Evolutionary conservation across 1,140 invertebrate species (phyloP), one percentile per base, ranked within the genome.

Genomic region (Helicoverpa armigera): DNA sequence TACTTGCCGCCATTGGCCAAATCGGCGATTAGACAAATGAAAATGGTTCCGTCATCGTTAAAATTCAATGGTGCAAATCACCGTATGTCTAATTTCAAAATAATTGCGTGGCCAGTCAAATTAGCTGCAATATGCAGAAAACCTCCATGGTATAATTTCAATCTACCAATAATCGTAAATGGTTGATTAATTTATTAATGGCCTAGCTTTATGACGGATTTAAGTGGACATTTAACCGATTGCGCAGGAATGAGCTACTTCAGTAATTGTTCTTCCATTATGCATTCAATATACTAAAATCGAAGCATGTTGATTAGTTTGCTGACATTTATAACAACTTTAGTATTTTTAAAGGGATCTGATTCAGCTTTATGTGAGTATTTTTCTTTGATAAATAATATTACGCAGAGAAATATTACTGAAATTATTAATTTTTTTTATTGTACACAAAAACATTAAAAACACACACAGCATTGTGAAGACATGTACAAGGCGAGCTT

Each of bases 291-390:
- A 16, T 3, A 31, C 18, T 35, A 56, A 74, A 43, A 16, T 58
- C n/a, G 18, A 72, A 72, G 50, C 13, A 74, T 74, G 72, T 74
- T 35, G 53, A 48, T 60, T n/a, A 7, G 35, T 29, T 35, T 77
- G 56, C 16, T 54, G 18, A 29, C 11, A 18, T 75, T 65, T 35
- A 16, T 50, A 13, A 2, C 18, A 50, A 51, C 16, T 54, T 53
- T 77, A 23, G n/a, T 65, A 54, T 51, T 67, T 54, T 16, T 77
- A 7, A 29, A 76, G 5, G 13, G n/a, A 50, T 7, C 61, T 11
- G 61, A 77, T 1, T 18, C 74, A 31, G 3, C 35, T n/a, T 67
- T 67, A 77, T 65, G 75, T 77, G 23, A 67, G 75, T 67, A 65
- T 77, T 65, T 61, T 48, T 75, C 54, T 61, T 60, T 18, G 0